Evolutionary conservation across 1,140 invertebrate genomes (phyloP).

Genomic region (Ceratoteleas bidentatus): DNA sequence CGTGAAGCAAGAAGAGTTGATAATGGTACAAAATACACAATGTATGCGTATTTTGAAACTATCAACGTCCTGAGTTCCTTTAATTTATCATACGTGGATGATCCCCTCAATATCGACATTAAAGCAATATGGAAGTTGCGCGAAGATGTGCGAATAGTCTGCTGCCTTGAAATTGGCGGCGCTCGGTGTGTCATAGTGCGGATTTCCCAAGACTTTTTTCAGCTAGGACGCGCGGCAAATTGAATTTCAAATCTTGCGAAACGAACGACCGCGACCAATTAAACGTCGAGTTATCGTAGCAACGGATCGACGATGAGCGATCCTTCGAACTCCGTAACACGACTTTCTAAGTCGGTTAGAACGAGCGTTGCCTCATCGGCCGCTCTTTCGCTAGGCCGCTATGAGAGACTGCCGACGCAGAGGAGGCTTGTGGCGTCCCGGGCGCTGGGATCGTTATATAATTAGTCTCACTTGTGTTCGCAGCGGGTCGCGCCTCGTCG

Average conservation of each 20-base stretch:
- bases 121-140: too few species aligned
- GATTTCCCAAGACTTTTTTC: slow-evolving; percentile 35
- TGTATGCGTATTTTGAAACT: too few species aligned
- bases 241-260: slow-evolving; percentile 46
- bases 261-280: slow-evolving; percentile 47
- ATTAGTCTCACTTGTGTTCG: slow-evolving; percentile 76
- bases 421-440: slow-evolving; percentile 42
- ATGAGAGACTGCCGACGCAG: slow-evolving; percentile 33
- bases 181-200: too few species aligned
- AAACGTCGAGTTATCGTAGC: slow-evolving; percentile 35
- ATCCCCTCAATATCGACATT: background rate
- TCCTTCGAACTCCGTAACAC: slow-evolving; percentile 12
- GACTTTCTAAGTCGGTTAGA: slow-evolving; percentile 31
- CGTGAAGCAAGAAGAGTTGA: too few species aligned
- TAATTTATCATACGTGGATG: too few species aligned
- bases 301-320: slow-evolving; percentile 37
- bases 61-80: too few species aligned
- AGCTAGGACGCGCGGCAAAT: slow-evolving; percentile 30
- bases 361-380: slow-evolving; percentile 33
- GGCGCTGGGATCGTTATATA: slow-evolving; percentile 73
- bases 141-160: too few species aligned
- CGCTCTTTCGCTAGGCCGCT: slow-evolving; percentile 8
- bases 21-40: too few species aligned
- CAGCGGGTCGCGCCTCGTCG: slow-evolving; percentile 71
- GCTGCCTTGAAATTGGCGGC: too few species aligned